Conservation (phyloP, 2,113 vertebrate genomes). For the Campylomormyrus tamandua region DNA sequence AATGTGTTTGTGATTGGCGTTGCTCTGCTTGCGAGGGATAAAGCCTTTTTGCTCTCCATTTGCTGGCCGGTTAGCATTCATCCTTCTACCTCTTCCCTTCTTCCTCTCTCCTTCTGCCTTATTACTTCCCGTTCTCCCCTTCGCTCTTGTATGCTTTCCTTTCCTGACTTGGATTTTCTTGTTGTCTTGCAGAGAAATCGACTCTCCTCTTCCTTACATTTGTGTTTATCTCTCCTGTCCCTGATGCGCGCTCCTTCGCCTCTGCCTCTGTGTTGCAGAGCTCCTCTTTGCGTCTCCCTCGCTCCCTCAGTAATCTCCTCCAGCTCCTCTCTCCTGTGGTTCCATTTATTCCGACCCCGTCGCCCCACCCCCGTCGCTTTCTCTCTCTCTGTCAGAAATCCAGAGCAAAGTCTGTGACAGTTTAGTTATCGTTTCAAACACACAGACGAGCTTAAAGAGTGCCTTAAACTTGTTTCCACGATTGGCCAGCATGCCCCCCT, state of each 20-base stretch:
- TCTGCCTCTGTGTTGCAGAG: neutral
- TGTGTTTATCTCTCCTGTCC: neutral
- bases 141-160: slow-evolving; percentile 29
- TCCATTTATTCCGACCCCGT: neutral
- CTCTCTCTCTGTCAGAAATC: slow-evolving; percentile 21
- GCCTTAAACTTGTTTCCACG: neutral
- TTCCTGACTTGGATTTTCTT: slow-evolving; percentile 28
- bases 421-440: slow-evolving; percentile 9
- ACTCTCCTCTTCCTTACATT: slow-evolving; percentile 3
- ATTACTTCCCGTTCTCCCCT: slow-evolving; percentile 29
- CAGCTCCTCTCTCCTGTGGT: slow-evolving; percentile 21
- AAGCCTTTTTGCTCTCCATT: slow-evolving; percentile 59
- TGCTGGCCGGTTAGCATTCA: slow-evolving; percentile 68
- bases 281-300: slow-evolving; percentile 32
- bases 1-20: slow-evolving; percentile 73
- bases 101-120: slow-evolving; percentile 24
- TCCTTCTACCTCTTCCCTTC: slow-evolving; percentile 45
- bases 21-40: slow-evolving; percentile 71
- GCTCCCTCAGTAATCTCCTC: slow-evolving; percentile 48
- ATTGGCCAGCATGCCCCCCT: neutral
- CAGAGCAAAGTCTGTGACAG: neutral
- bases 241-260: neutral
- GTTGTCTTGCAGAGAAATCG: slow-evolving; percentile 25
- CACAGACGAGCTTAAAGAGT: neutral
- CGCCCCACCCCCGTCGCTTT: neutral